Conservation (phyloP, 2,113 vertebrate species). For the Tupaia chinensis region DNA sequence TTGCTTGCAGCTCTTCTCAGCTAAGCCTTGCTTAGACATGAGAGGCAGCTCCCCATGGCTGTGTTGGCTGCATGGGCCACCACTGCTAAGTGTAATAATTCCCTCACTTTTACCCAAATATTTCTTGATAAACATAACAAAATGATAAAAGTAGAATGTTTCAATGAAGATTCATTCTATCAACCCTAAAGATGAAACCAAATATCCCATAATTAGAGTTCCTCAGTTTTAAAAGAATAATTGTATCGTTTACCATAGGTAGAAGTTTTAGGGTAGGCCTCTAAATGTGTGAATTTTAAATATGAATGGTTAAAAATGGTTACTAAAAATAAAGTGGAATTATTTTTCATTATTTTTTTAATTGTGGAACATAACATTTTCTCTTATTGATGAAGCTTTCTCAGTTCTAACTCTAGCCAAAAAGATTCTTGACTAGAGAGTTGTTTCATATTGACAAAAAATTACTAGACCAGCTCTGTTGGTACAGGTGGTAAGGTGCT, state of each 20-base stretch:
- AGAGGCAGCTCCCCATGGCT: no score
- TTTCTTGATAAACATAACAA: conserved; percentile 29
- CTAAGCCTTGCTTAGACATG: no score
- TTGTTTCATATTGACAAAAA: neutral
- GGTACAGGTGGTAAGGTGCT: no score
- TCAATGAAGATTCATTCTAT: neutral
- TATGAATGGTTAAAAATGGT: neutral
- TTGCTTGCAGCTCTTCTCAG: no score
- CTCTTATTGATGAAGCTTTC: neutral
- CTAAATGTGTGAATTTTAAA: conserved; percentile 16
- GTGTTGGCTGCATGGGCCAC: no score
- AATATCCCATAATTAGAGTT: neutral
- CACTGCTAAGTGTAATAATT: neutral
- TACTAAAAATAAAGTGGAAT: conserved; percentile 13
- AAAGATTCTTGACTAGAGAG: neutral
- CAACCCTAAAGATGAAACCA: neutral
- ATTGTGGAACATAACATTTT: neutral
- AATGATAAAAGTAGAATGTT: neutral
- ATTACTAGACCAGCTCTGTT: neutral
- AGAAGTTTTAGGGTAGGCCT: neutral
- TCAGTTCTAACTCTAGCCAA: neutral
- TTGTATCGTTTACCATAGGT: neutral
- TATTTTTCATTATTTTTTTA: neutral
- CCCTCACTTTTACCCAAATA: neutral
- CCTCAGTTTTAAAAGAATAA: conserved; percentile 29